Conservation (phyloP, 1,140 invertebrate genomes). For the Gryon sp. region DNA sequence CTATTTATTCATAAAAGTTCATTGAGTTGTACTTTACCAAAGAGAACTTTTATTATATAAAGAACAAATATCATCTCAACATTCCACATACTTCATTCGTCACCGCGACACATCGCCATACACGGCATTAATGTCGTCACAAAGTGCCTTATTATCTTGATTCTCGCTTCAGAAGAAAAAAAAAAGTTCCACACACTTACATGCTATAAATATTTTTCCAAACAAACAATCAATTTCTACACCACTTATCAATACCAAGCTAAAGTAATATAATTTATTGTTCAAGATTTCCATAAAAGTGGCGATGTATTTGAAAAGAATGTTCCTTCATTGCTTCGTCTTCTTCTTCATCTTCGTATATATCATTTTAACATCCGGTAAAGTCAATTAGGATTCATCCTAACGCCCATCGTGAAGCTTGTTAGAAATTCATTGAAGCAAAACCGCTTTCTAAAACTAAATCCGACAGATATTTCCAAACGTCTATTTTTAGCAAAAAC, state of each 20-base stretch:
- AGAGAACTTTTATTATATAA: slow-evolving; percentile 28
- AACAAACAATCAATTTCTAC: not conserved
- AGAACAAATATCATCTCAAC: slow-evolving; percentile 11
- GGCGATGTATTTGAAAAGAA: too few relatives aligned
- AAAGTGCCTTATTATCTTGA: slow-evolving; percentile 46
- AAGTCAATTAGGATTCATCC: slow-evolving; percentile 10
- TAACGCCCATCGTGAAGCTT: not conserved
- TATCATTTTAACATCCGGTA: slow-evolving; percentile 15
- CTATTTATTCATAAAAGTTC: too few relatives aligned
- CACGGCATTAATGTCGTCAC: slow-evolving; percentile 52
- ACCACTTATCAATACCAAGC: too few relatives aligned
- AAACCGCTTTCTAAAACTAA: slow-evolving; percentile 44
- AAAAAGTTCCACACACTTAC: slow-evolving; percentile 16
- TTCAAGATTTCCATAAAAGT: too few relatives aligned
- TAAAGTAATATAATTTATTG: too few relatives aligned
- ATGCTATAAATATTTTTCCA: slow-evolving; percentile 8
- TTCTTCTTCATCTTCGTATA: too few relatives aligned
- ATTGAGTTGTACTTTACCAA: too few relatives aligned
- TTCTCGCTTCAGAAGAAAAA: slow-evolving; percentile 5
- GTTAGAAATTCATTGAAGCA: slow-evolving; percentile 51
- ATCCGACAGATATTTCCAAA: slow-evolving; percentile 4
- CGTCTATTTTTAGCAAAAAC: slow-evolving; percentile 12
- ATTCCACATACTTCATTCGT: slow-evolving; percentile 27
- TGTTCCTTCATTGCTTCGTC: too few relatives aligned
- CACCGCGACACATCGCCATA: slow-evolving; percentile 46